Evolutionary conservation across 2,113 vertebrate genomes (phyloP).

Genomic region (Callospermophilus lateralis): DNA sequence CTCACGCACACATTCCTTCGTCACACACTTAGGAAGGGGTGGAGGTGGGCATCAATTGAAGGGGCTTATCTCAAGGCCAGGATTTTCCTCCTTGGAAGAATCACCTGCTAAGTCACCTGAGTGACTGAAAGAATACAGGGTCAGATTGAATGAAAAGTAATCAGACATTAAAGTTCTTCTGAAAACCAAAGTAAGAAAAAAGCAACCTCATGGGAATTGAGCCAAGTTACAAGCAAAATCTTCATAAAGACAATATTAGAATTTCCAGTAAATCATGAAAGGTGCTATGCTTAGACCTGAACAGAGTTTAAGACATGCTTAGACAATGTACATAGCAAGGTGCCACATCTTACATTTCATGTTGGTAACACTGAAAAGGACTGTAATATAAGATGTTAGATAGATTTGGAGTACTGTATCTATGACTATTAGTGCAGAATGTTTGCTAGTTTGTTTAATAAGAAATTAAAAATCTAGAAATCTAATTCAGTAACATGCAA

Average conservation of each 20-base stretch:
- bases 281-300: background rate
- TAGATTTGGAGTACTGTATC: fast-evolving
- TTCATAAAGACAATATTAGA: background rate
- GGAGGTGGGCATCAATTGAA: too few species aligned
- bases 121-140: background rate
- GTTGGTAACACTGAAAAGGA: fast-evolving
- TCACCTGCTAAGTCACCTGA: background rate
- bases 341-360: fast-evolving
- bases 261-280: background rate
- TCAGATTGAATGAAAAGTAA: background rate
- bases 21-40: background rate
- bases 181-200: background rate
- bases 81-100: too few species aligned
- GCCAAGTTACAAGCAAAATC: background rate
- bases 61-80: too few species aligned
- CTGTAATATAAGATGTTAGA: too few species aligned
- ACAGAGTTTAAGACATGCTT: background rate
- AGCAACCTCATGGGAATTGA: background rate
- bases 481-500: background rate
- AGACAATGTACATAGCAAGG: background rate
- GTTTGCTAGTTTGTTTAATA: background rate
- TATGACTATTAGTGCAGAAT: fast-evolving
- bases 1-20: background rate
- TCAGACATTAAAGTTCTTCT: background rate
- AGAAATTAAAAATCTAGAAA: background rate